phyloP scores from a whole-genome alignment of 2,888 invertebrate genomes.

The Rhamnusium bicolor region DNA sequence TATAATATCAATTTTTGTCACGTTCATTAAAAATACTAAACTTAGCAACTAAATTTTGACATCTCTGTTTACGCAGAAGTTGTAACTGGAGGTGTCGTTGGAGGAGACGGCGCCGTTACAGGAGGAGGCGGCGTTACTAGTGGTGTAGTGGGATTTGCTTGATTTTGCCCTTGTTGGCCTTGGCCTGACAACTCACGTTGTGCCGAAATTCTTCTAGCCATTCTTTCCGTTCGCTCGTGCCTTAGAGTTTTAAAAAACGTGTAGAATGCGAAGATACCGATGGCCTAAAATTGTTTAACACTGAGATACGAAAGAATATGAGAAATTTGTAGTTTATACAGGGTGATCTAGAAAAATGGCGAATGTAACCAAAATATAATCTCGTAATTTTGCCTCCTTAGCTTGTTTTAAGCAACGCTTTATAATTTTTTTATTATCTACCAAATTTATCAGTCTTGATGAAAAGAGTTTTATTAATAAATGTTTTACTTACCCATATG shows the following conservation, averaged over 20 bases:
- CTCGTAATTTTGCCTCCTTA: no score
- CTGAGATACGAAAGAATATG: no score
- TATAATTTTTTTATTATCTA: no score
- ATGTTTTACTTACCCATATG: no score
- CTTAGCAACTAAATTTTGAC: not conserved
- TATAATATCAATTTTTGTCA: not conserved
- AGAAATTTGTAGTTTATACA: no score
- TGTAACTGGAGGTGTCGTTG: not conserved
- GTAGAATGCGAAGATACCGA: slow-evolving; percentile 75
- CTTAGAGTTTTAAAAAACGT: slow-evolving; percentile 75
- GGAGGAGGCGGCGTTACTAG: slow-evolving; percentile 10
- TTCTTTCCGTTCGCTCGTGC: slow-evolving; percentile 71
- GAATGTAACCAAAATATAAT: no score
- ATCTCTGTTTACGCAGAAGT: not conserved
- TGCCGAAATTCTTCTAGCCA: slow-evolving; percentile 52
- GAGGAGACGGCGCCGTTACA: not conserved
- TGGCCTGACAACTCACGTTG: slow-evolving; percentile 53
- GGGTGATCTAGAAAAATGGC: no score
- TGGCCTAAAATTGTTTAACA: slow-evolving; percentile 66
- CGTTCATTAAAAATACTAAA: not conserved
- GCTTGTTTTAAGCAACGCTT: no score
- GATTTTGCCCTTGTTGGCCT: slow-evolving; percentile 19
- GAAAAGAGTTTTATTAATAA: no score
- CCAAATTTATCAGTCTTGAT: no score
- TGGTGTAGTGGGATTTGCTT: slow-evolving; percentile 15